Conservation (phyloP, 2,888 invertebrate genomes). For the Apamea monoglypha region DNA sequence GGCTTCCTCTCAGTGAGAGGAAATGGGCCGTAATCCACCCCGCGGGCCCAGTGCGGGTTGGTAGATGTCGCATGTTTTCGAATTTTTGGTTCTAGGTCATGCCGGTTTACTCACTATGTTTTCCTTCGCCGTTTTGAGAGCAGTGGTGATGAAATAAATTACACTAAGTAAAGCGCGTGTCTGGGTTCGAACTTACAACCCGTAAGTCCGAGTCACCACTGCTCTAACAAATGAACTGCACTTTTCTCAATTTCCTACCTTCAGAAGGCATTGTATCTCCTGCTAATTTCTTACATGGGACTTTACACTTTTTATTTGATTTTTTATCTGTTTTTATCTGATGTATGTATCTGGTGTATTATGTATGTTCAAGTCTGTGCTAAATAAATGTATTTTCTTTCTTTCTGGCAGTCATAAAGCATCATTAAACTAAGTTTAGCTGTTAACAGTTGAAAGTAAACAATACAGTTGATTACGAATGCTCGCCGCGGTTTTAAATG, state of each 20-base stretch:
- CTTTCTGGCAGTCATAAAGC: constrained; percentile 40
- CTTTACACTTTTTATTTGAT: too few species aligned
- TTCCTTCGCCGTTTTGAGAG: not conserved
- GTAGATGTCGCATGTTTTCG: not conserved
- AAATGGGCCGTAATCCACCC: not conserved
- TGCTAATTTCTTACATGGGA: too few species aligned
- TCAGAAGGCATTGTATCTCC: constrained; percentile 27
- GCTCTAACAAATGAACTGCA: constrained; percentile 30
- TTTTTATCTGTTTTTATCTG: too few species aligned
- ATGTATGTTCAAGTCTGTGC: too few species aligned
- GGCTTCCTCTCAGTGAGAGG: not conserved
- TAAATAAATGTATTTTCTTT: too few species aligned
- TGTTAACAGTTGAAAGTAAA: constrained; percentile 56
- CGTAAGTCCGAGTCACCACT: not conserved
- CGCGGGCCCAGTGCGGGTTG: not conserved
- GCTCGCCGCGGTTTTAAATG: constrained; percentile 67
- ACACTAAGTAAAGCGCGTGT: not conserved
- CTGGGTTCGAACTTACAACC: not conserved
- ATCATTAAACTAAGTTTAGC: constrained; percentile 54
- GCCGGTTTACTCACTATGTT: not conserved
- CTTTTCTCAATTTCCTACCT: constrained; percentile 4
- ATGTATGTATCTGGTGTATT: too few species aligned
- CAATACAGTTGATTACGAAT: constrained; percentile 60
- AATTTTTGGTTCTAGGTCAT: not conserved
- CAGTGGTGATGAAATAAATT: not conserved